These are phyloP conservation scores for Sphaerodactylus townsendi DNA, from an alignment of 2,113 vertebrate genomes.

Conservation along the genomic window DNA sequence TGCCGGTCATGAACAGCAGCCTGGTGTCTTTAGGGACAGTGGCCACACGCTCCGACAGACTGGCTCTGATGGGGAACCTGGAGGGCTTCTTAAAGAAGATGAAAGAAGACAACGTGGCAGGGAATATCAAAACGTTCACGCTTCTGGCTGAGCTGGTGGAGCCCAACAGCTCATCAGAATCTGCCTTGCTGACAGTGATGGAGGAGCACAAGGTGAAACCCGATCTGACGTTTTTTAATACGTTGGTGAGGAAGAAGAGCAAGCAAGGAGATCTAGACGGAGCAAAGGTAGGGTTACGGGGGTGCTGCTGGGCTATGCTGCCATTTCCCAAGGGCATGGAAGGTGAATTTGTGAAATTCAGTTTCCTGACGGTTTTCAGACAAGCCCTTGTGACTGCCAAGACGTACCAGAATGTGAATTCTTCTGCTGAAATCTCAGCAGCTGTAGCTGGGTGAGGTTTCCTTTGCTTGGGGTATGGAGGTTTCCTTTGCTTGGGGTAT, in stretches of 20 bases:
- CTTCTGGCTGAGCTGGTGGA: slow-evolving; percentile 84
- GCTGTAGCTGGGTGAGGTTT: neutral
- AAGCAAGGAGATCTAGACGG: slow-evolving; percentile 79
- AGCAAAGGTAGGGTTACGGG: slow-evolving; percentile 81
- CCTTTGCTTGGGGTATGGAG: neutral
- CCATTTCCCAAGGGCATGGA: neutral
- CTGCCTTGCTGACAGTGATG: slow-evolving; percentile 75
- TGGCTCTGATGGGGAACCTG: slow-evolving; percentile 86
- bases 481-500: neutral
- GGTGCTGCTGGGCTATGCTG: no score
- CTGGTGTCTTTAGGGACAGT: slow-evolving; percentile 81
- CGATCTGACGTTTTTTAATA: slow-evolving; percentile 89
- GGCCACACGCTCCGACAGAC: slow-evolving; percentile 68
- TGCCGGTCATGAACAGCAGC: neutral
- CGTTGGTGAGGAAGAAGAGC: slow-evolving; percentile 82
- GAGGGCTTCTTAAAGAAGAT: slow-evolving; percentile 87
- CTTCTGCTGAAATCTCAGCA: neutral
- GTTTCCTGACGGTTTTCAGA: neutral
- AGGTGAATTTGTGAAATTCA: neutral
- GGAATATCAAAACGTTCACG: slow-evolving; percentile 85
- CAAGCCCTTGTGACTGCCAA: neutral
- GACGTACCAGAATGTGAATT: neutral
- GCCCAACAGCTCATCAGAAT: slow-evolving; percentile 69
- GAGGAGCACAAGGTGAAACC: slow-evolving; percentile 77
- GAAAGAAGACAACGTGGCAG: slow-evolving; percentile 72